phyloP scores from a whole-genome alignment of 2,797 vertebrate genomes.

The Chrysocyon brachyurus region DNA sequence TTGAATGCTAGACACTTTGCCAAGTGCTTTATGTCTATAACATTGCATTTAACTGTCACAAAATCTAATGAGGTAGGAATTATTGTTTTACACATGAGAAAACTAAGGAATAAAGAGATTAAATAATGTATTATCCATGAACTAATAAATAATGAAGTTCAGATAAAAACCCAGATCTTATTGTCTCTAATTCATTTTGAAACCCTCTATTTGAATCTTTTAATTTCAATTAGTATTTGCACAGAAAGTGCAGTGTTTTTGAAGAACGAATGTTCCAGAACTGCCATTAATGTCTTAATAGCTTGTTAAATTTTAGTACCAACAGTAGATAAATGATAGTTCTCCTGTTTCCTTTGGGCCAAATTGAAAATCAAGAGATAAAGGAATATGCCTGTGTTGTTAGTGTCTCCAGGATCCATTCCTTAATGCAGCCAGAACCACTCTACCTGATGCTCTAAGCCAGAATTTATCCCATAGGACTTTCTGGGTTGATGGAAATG shows the following conservation, averaged over 20 bases:
- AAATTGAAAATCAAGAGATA: background rate
- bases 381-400: background rate
- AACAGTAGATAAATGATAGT: constrained; percentile 16
- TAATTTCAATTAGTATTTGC: background rate
- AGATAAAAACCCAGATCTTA: background rate
- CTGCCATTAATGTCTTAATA: constrained; percentile 35
- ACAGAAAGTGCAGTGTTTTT: background rate
- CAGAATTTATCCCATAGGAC: background rate
- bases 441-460: background rate
- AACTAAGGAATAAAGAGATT: background rate
- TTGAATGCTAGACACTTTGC: background rate
- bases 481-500: background rate
- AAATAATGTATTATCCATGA: background rate
- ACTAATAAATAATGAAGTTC: background rate
- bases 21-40: background rate
- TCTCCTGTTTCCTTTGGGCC: background rate
- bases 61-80: constrained; percentile 31
- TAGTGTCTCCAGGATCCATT: background rate
- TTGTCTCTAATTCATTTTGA: background rate
- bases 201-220: background rate
- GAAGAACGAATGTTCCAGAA: background rate
- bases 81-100: background rate
- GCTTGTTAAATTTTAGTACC: constrained; percentile 29
- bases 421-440: background rate
- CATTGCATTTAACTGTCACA: background rate